Evolutionary conservation across 1,140 invertebrate genomes (phyloP), one percentile per base, ranked within the genome.

Genomic region (Laodelphax striatellus): DNA sequence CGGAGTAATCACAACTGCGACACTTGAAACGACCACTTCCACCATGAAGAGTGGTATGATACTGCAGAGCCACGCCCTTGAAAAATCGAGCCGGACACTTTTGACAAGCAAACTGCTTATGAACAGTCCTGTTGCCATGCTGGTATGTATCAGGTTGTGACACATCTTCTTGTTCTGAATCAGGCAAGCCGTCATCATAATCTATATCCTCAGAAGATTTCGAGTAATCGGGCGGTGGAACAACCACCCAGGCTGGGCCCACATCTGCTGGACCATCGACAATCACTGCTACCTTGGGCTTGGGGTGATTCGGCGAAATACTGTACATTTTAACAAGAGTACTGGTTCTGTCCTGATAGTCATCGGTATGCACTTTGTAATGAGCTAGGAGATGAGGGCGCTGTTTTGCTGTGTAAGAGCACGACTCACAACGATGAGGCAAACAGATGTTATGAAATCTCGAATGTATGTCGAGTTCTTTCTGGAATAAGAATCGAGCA

Each of bases 1-100:
- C 87, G 28, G 83, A 82, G 71, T 92, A 94, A 68, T 87, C 85
- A 72, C 92, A 94, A 62, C 85, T 81, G n/a, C 81, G 80, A 68
- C 91, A 94, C 62, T 85, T 85, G 67, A 83, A 82, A 17, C 81
- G 77, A 21, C 82, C 83, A 17, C 81, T 78, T 1, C 83, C 80
- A 0, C 84, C 83, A 60, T 88, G 85, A 52, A 89, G 70, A 8
- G 81, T 82, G 67, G 81, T 76, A 64, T 92, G 89, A 67, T 87
- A 87, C 57, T 82, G 80, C 54, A 91, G 71, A 54, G 85, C 81
- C 55, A 83, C 77, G 58, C 77, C 73, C 74, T 88, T 82, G 64
- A 85, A 79, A 67, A 86, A 85, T 65, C 80, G 78, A 13, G 84
- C 79, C 28, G 86, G 85, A 68, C 85, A 87, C 70, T 82, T 79